These are phyloP conservation scores for Mastomys coucha DNA, from an alignment of 2,113 vertebrate species.

Conservation along the genomic window DNA sequence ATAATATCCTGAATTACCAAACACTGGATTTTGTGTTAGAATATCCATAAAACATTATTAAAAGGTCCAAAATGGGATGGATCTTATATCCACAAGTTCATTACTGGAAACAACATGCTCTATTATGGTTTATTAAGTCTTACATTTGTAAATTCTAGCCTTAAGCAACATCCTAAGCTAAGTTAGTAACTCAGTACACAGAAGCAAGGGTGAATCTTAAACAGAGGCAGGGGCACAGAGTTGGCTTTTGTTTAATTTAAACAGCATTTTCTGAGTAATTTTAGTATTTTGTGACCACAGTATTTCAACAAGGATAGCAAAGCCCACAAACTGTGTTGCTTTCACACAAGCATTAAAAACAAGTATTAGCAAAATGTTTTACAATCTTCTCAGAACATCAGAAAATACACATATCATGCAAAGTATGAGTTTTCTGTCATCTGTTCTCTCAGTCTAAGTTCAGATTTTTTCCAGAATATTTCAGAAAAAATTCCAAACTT, in stretches of 20 bases:
- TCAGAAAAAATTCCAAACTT: slow-evolving; percentile 38
- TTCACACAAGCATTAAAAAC: slow-evolving; percentile 72
- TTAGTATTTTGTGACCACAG: slow-evolving; percentile 57
- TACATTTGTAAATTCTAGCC: slow-evolving; percentile 91
- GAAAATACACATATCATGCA: slow-evolving; percentile 75
- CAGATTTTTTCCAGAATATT: slow-evolving; percentile 65
- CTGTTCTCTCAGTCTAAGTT: slow-evolving; percentile 74
- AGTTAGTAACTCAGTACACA: slow-evolving; percentile 65
- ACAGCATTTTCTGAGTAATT: slow-evolving; percentile 40
- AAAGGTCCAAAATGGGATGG: slow-evolving; percentile 51
- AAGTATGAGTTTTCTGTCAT: slow-evolving; percentile 72
- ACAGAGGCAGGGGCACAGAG: accelerated
- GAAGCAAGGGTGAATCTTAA: background rate
- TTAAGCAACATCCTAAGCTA: slow-evolving; percentile 85
- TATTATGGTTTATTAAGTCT: slow-evolving; percentile 88
- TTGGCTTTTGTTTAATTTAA: slow-evolving; percentile 20
- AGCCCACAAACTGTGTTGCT: background rate
- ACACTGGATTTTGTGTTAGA: background rate
- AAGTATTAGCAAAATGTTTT: slow-evolving; percentile 55
- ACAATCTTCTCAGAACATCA: slow-evolving; percentile 69
- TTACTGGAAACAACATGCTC: slow-evolving; percentile 91
- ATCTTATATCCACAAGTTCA: slow-evolving; percentile 87
- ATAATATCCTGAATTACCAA: background rate
- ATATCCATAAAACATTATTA: slow-evolving; percentile 27
- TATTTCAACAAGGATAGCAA: slow-evolving; percentile 58